A percentile compares a stretch with the other conserved stretches of the same genome.
These are phyloP conservation scores for Pelodiscus sinensis DNA, from an alignment of 2,113 vertebrate species.

Conservation along the genomic window DNA sequence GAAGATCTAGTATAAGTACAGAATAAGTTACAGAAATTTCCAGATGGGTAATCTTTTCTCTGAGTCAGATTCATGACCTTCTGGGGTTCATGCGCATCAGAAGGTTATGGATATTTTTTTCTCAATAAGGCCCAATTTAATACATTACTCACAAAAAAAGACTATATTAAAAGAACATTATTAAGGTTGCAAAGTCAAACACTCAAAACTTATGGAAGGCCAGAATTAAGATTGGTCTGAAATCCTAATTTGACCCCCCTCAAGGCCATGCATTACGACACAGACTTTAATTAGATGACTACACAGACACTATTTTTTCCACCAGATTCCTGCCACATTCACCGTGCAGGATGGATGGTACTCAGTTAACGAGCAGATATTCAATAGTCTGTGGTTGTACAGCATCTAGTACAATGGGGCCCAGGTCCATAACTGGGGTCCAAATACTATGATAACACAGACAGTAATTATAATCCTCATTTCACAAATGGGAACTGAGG, in stretches of 20 bases:
- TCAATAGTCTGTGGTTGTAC: not conserved
- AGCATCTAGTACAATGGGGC: too few species aligned
- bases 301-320: not conserved
- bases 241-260: not conserved
- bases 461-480: not conserved
- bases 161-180: not conserved
- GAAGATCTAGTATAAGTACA: accelerated
- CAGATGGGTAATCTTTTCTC: not conserved
- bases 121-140: not conserved
- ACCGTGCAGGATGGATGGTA: not conserved
- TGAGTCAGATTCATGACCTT: not conserved
- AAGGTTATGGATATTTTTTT: not conserved
- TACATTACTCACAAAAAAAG: not conserved
- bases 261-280: not conserved
- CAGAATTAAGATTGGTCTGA: not conserved
- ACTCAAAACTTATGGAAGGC: not conserved
- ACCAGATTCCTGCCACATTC: not conserved
- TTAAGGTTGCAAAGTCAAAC: not conserved
- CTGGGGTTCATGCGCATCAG: not conserved
- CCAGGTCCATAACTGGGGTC: too few species aligned
- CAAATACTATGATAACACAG: too few species aligned
- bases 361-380: not conserved
- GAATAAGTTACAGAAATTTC: not conserved
- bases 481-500: not conserved
- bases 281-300: not conserved